Conservation (phyloP, 2,888 invertebrate species). For the Oxycera nigricornis region DNA sequence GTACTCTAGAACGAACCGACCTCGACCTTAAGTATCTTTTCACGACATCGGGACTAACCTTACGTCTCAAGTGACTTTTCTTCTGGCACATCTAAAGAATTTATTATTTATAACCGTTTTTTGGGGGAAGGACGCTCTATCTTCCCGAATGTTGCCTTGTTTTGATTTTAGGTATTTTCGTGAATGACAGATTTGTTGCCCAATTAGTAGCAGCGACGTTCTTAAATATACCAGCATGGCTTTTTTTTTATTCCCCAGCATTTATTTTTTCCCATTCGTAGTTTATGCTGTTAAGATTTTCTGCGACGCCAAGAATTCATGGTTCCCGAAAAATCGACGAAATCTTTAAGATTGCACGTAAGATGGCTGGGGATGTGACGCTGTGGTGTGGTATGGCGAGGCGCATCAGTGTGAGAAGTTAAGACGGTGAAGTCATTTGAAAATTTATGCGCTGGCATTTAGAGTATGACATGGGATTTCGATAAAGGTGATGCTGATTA, state of each 20-base stretch:
- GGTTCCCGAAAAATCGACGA: constrained; percentile 7
- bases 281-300: neutral
- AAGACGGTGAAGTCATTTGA: neutral
- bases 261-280: neutral
- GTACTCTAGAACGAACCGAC: neutral
- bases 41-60: neutral
- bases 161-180: constrained; percentile 53
- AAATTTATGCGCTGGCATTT: constrained; percentile 36
- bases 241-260: neutral
- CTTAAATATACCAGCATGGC: neutral
- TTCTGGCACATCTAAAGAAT: constrained; percentile 30
- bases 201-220: constrained; percentile 56
- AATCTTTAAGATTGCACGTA: constrained; percentile 5
- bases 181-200: constrained; percentile 61
- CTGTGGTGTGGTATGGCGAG: neutral
- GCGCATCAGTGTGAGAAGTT: neutral
- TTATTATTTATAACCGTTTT: constrained; percentile 43
- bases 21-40: constrained; percentile 11
- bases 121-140: constrained; percentile 19
- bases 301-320: neutral
- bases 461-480: constrained; percentile 33
- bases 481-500: constrained; percentile 39
- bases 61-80: constrained; percentile 21
- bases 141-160: constrained; percentile 39
- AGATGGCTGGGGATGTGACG: neutral